Evolutionary conservation across 2,113 vertebrate species (phyloP).

Genomic region (Trachemys scripta): DNA sequence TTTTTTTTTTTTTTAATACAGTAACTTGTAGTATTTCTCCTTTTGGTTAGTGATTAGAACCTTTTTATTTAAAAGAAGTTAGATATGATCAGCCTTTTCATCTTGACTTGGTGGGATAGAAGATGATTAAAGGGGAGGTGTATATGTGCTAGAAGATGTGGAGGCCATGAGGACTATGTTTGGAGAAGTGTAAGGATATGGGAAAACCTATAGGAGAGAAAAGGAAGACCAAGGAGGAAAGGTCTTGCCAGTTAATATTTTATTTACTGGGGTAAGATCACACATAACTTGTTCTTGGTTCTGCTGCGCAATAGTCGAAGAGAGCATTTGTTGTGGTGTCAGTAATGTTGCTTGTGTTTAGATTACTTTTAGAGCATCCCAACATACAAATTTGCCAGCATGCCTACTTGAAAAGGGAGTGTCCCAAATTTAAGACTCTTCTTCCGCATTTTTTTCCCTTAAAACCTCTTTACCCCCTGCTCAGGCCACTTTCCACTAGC

Average conservation of each 20-base stretch:
- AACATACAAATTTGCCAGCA: not conserved
- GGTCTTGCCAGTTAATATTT: not conserved
- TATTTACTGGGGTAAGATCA: not conserved
- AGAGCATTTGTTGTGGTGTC: not conserved
- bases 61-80: conserved; percentile 12
- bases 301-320: not conserved
- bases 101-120: not conserved
- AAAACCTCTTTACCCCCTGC: not conserved
- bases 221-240: not conserved
- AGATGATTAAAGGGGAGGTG: not conserved
- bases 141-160: not conserved
- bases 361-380: not conserved
- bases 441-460: not conserved
- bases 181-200: not conserved
- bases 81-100: not conserved
- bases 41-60: not conserved
- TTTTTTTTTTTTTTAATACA: no score
- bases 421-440: not conserved
- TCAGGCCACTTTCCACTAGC: not conserved
- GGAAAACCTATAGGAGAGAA: not conserved
- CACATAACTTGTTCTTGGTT: not conserved
- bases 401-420: not conserved
- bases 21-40: not conserved
- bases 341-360: not conserved
- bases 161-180: not conserved